These are phyloP conservation scores for Pristiophorus japonicus DNA, from an alignment of 2,113 vertebrate species.

Conservation along the genomic window DNA sequence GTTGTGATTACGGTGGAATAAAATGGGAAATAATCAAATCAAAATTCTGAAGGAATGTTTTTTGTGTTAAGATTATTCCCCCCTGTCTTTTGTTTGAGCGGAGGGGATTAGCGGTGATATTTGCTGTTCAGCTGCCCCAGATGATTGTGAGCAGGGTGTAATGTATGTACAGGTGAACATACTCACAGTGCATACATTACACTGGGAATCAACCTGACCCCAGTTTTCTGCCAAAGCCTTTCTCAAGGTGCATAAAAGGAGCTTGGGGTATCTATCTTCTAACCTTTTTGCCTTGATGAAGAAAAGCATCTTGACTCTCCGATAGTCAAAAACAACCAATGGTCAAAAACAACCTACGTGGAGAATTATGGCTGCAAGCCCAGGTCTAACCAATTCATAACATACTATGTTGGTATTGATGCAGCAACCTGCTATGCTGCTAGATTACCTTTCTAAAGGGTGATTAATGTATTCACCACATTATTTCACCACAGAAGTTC, in stretches of 20 bases:
- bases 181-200: too few species aligned
- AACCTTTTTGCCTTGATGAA: not conserved
- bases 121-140: not conserved
- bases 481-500: too few species aligned
- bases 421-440: not conserved
- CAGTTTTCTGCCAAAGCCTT: too few species aligned
- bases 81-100: not conserved
- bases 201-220: too few species aligned
- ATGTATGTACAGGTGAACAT: too few species aligned
- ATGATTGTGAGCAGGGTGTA: too few species aligned
- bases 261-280: too few species aligned
- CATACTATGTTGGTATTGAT: not conserved
- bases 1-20: not conserved
- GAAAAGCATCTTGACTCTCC: not conserved
- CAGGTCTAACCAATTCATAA: not conserved
- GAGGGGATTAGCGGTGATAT: not conserved
- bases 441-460: not conserved
- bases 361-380: not conserved
- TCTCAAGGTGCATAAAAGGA: too few species aligned
- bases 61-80: not conserved
- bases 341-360: not conserved
- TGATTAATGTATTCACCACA: not conserved
- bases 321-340: not conserved
- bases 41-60: not conserved
- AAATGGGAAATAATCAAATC: not conserved